Evolutionary conservation across 2,113 vertebrate genomes (phyloP).

Genomic region (Aplodontia rufa): DNA sequence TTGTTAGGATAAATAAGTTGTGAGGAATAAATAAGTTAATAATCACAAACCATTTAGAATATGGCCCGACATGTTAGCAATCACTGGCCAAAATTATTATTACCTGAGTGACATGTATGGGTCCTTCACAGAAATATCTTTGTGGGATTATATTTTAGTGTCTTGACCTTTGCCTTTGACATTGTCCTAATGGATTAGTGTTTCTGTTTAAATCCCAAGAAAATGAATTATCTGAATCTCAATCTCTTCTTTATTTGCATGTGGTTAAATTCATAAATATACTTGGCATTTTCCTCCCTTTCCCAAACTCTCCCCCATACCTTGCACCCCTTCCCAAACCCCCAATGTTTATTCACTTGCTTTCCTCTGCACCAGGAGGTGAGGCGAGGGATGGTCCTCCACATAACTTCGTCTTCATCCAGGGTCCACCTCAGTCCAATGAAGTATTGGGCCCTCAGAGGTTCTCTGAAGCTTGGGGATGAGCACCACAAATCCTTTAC

Average conservation of each 20-base stretch:
- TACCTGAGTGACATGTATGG: background rate
- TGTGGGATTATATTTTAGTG: background rate
- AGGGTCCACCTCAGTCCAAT: background rate
- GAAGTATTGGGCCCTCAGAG: background rate
- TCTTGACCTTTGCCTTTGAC: background rate
- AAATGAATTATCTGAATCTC: slow-evolving; percentile 1
- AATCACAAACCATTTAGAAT: background rate
- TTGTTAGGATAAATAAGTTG: no score
- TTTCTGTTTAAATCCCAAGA: slow-evolving; percentile 28
- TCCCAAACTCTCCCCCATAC: background rate
- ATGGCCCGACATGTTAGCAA: background rate
- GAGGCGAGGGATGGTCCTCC: background rate
- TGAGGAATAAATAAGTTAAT: background rate
- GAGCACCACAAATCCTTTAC: background rate
- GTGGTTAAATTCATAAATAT: slow-evolving; percentile 77
- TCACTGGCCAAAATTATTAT: background rate
- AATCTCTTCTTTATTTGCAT: slow-evolving; percentile 68
- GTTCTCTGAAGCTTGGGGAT: slow-evolving; percentile 28
- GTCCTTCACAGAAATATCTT: background rate
- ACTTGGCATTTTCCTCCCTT: slow-evolving; percentile 6
- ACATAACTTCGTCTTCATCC: background rate
- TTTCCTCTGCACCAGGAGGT: background rate
- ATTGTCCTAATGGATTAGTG: background rate
- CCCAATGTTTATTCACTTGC: background rate
- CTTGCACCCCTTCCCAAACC: background rate